Evolutionary conservation across 1,140 invertebrate species (phyloP).

Genomic region (Drosophila equinoxialis): DNA sequence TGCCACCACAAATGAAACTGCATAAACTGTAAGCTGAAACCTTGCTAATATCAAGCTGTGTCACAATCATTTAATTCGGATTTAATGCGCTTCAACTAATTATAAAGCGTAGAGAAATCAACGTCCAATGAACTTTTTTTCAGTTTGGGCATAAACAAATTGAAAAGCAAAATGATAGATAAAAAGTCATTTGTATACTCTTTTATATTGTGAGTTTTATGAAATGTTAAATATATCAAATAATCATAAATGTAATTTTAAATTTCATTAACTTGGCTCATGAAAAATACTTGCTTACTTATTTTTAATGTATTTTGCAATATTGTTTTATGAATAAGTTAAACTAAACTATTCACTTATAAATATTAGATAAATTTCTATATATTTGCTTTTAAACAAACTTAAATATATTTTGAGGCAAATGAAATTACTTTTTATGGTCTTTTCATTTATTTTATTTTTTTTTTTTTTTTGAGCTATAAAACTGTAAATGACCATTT

Average conservation of each 20-base stretch:
- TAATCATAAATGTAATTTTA: no score
- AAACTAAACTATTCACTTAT: no score
- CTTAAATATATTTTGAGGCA: not conserved
- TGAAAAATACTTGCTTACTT: no score
- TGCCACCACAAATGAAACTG: not conserved
- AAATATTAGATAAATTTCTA: not conserved
- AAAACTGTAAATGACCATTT: not conserved
- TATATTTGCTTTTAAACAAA: no score
- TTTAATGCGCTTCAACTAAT: constrained; percentile 62
- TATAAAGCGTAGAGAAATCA: constrained; percentile 23
- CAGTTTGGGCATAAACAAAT: constrained; percentile 2
- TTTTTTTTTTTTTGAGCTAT: not conserved
- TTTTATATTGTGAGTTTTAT: not conserved
- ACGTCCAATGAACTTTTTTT: not conserved
- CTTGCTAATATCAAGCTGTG: constrained; percentile 47
- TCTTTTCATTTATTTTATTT: not conserved
- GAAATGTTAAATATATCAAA: no score
- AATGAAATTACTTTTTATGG: not conserved
- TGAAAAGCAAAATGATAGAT: not conserved
- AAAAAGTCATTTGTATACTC: not conserved
- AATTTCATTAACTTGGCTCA: no score
- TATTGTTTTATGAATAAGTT: no score
- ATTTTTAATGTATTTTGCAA: no score
- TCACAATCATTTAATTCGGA: constrained; percentile 61
- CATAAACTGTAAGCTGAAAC: constrained; percentile 15